Conservation (phyloP, 2,113 vertebrate species). For the Diphyllodes magnificus region DNA sequence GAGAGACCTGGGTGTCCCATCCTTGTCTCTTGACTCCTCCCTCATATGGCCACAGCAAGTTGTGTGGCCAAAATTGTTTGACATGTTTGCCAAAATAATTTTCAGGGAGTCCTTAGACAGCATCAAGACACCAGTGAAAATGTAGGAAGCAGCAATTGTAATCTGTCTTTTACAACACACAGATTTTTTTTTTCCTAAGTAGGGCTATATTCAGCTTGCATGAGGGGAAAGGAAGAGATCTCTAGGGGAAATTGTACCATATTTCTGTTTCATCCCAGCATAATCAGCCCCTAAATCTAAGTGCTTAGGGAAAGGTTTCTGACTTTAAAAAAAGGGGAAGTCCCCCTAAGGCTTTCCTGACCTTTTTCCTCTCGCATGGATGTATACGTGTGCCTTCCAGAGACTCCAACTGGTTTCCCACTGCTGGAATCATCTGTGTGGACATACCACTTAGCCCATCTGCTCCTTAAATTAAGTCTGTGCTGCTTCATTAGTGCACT, state of each 20-base stretch:
- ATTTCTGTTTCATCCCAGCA: not conserved
- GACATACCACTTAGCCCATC: not conserved
- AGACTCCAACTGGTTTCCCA: not conserved
- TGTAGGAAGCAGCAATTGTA: not conserved
- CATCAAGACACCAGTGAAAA: not conserved
- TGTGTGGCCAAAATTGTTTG: not conserved
- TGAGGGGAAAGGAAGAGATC: not conserved
- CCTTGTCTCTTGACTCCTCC: not conserved
- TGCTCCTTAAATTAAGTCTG: not conserved
- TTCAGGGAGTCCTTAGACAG: not conserved
- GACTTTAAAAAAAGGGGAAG: not conserved
- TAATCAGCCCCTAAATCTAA: not conserved
- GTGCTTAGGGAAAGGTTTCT: not conserved
- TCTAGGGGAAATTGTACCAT: not conserved
- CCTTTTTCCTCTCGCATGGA: not conserved
- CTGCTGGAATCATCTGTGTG: not conserved
- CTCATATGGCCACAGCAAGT: not conserved
- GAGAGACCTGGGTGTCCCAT: rapidly evolving
- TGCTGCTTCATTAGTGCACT: not conserved
- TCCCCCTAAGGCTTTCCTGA: not conserved
- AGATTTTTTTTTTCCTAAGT: not conserved
- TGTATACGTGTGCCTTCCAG: not conserved
- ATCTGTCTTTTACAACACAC: not conserved
- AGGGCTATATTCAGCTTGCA: not conserved
- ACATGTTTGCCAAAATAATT: not conserved